Percentiles rank a stretch among this genome's conserved stretches.
Conservation (phyloP, 53 echinoderm and acorn worm species). For the Apostichopus leukothele region DNA sequence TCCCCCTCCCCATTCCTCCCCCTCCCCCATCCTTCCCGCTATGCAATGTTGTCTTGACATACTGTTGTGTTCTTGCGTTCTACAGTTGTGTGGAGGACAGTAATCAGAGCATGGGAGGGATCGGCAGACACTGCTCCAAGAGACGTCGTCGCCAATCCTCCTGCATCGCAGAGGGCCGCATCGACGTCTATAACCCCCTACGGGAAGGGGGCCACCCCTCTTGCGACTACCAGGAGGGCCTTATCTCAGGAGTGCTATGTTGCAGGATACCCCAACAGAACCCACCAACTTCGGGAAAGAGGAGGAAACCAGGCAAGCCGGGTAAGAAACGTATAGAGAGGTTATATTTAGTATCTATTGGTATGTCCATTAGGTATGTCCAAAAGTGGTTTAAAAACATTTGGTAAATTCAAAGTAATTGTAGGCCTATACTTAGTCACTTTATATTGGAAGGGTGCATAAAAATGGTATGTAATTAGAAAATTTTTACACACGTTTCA, state of each 20-base stretch:
- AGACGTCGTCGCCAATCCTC: slow-evolving; percentile 69
- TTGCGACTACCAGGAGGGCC: slow-evolving; percentile 84
- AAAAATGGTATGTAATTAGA: too few relatives aligned
- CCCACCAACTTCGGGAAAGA: neutral
- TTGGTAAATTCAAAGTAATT: too few relatives aligned
- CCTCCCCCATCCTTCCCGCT: neutral
- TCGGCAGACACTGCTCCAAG: slow-evolving; percentile 88
- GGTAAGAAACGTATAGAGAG: neutral
- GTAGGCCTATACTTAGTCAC: too few relatives aligned
- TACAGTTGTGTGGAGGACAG: slow-evolving; percentile 74
- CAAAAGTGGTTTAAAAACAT: too few relatives aligned
- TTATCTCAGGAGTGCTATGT: slow-evolving; percentile 82
- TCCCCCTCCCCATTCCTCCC: too few relatives aligned
- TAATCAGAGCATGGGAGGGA: slow-evolving; percentile 73
- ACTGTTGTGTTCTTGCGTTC: too few relatives aligned
- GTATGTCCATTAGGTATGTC: too few relatives aligned
- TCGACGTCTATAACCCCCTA: slow-evolving; percentile 64
- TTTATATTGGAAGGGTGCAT: too few relatives aligned
- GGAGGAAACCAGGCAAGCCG: slow-evolving; percentile 34
- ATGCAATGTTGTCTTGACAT: neutral
- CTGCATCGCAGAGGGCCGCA: slow-evolving; percentile 84
- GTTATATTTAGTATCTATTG: too few relatives aligned
- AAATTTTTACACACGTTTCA: too few relatives aligned
- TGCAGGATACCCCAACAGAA: slow-evolving; percentile 66
- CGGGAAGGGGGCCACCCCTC: slow-evolving; percentile 34